Evolutionary conservation across 2,888 invertebrate genomes (phyloP), one percentile per base, ranked within the genome.

Genomic region (Pedicia rivosa): DNA sequence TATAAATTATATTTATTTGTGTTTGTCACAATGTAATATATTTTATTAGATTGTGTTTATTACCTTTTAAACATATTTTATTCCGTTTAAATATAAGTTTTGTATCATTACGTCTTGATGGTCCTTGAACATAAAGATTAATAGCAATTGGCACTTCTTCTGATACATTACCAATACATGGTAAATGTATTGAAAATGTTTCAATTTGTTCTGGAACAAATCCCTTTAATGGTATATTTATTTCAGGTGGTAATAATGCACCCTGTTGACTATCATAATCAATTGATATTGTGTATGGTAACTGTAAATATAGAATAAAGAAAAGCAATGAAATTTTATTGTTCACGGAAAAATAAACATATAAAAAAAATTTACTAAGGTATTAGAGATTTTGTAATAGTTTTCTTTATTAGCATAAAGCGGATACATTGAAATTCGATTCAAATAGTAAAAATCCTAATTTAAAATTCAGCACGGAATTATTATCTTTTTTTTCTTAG

Each of bases 1-100:
- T 10, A 25, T n/a, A 38, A 3, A 15, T 10, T 20, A n/a, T n/a
- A n/a, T n/a, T n/a, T n/a, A n/a, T n/a, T n/a, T n/a, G n/a, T n/a
- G n/a, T n/a, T n/a, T n/a, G n/a, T n/a, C n/a, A n/a, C n/a, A n/a
- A n/a, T n/a, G n/a, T n/a, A n/a, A n/a, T n/a, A n/a, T n/a, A n/a
- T n/a, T n/a, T n/a, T n/a, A n/a, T n/a, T n/a, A 20, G 8, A 20
- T 6, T 20, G 20, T 7, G n/a, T 5, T 16, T 9, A 5, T 16
- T 31, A 79, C 81, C 80, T 72, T 79, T 78, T 44, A 80, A 67
- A 57, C 90, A 90, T 50, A 87, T 82, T 65, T 88, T 90, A 60
- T 82, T 84, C 45, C 90, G 68, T 52, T 78, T 78, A 63, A 90
- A 80, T 47, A 77, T 71, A 40, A 90, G 67, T 45, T 68, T 64